Conservation (phyloP, 2,888 invertebrate species). For the Volucella zonaria region DNA sequence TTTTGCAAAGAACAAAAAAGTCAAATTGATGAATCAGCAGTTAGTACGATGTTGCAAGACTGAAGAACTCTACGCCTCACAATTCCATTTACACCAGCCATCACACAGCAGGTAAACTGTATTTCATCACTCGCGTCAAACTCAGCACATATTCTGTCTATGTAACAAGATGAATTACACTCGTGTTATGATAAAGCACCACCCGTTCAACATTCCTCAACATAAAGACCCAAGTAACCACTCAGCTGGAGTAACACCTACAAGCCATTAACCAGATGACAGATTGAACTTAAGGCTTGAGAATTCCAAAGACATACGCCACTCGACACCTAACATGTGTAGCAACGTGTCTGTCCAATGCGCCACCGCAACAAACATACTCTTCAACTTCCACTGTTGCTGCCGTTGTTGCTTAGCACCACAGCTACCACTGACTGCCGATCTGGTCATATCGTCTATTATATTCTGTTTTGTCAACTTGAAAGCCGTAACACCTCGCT, state of each 20-base stretch:
- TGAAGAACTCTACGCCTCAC: too few species aligned
- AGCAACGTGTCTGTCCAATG: constrained; percentile 22
- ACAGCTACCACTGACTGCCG: constrained; percentile 24
- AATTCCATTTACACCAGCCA: not conserved
- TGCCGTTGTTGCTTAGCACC: not conserved
- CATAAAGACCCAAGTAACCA: constrained; percentile 31
- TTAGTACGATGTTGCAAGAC: too few species aligned
- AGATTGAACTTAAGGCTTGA: constrained; percentile 61
- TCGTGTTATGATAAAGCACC: constrained; percentile 51
- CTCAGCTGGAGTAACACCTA: constrained; percentile 68
- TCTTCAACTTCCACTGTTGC: constrained; percentile 43
- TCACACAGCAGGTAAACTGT: not conserved
- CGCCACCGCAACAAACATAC: constrained; percentile 28
- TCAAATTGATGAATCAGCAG: too few species aligned
- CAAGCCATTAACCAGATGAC: constrained; percentile 72
- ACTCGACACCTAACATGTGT: constrained; percentile 61
- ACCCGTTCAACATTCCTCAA: constrained; percentile 47
- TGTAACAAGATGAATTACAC: constrained; percentile 59
- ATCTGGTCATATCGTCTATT: constrained; percentile 45
- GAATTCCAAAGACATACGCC: constrained; percentile 39
- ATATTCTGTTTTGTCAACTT: constrained; percentile 71
- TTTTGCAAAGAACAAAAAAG: too few species aligned
- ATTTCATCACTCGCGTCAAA: constrained; percentile 27
- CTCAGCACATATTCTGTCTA: constrained; percentile 9
- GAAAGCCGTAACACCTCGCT: constrained; percentile 60